A percentile compares a stretch with the other conserved stretches of the same genome.
Evolutionary conservation across 2,888 invertebrate genomes (phyloP).

Genomic region (Rhaphigaster nebulosa): DNA sequence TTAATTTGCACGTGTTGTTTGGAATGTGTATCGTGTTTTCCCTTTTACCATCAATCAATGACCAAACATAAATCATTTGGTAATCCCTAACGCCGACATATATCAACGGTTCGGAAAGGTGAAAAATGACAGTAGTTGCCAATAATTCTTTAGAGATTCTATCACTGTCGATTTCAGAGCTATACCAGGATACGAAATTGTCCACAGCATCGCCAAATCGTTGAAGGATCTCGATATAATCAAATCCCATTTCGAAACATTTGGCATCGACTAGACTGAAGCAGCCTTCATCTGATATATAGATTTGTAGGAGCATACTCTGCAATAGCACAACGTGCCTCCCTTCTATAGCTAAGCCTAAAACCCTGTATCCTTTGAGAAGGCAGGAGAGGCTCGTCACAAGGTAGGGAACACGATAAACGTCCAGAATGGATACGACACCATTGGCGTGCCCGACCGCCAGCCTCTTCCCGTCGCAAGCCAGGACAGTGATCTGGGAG

Average conservation of each 20-base stretch:
- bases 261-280: constrained; percentile 61
- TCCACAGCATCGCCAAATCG: constrained; percentile 53
- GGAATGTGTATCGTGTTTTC: constrained; percentile 62
- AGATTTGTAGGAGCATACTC: constrained; percentile 62
- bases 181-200: constrained; percentile 54
- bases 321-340: constrained; percentile 59
- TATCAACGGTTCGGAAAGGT: constrained; percentile 47
- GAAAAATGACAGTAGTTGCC: constrained; percentile 1
- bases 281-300: constrained; percentile 20
- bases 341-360: constrained; percentile 50
- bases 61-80: constrained; percentile 63
- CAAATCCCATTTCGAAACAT: constrained; percentile 61
- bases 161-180: constrained; percentile 56
- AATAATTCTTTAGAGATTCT: constrained; percentile 55
- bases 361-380: constrained; percentile 50
- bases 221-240: constrained; percentile 59
- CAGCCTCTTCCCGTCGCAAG: constrained; percentile 58
- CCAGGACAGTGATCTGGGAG: constrained; percentile 54
- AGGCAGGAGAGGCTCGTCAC: constrained; percentile 51
- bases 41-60: constrained; percentile 60
- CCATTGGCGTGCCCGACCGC: constrained; percentile 60
- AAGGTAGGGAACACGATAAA: constrained; percentile 58
- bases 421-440: constrained; percentile 59
- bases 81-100: constrained; percentile 61
- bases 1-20: constrained; percentile 61